phyloP scores from a whole-genome alignment of 2,888 invertebrate genomes.

The Luperina testacea region DNA sequence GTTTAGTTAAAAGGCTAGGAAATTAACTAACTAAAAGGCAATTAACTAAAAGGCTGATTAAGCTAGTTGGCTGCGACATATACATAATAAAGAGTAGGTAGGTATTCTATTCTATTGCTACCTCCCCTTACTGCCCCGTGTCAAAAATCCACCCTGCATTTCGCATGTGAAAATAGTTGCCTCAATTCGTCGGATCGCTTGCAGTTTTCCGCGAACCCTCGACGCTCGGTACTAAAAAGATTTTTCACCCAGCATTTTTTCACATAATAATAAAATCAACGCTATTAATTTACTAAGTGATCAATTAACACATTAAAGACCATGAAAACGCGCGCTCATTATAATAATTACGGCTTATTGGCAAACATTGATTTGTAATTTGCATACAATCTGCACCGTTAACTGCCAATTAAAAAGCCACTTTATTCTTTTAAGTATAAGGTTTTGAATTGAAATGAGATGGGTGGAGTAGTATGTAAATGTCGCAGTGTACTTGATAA shows the following conservation, averaged over 20 bases:
- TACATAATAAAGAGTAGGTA: too few relatives aligned
- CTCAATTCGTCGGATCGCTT: neutral
- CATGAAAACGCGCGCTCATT: conserved; percentile 64
- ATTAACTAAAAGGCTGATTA: too few relatives aligned
- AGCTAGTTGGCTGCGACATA: too few relatives aligned
- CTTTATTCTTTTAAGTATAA: neutral
- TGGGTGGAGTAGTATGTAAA: conserved; percentile 50
- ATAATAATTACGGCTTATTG: conserved; percentile 66
- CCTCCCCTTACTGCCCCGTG: neutral
- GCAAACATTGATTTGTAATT: conserved; percentile 68
- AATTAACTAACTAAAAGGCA: too few relatives aligned
- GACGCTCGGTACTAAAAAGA: neutral
- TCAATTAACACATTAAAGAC: conserved; percentile 68
- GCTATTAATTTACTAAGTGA: conserved; percentile 62
- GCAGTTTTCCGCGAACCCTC: neutral
- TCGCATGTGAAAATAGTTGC: neutral
- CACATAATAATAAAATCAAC: conserved; percentile 50
- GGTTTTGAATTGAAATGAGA: conserved; percentile 2
- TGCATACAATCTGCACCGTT: conserved; percentile 64
- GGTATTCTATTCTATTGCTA: neutral
- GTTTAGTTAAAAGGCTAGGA: too few relatives aligned
- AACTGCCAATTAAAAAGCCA: neutral
- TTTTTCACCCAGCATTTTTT: conserved; percentile 32
- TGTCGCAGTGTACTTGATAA: conserved; percentile 60
- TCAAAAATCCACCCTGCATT: neutral